Conservation (phyloP, 2,113 vertebrate genomes). For the Ophthalmolycus amberensis region DNA sequence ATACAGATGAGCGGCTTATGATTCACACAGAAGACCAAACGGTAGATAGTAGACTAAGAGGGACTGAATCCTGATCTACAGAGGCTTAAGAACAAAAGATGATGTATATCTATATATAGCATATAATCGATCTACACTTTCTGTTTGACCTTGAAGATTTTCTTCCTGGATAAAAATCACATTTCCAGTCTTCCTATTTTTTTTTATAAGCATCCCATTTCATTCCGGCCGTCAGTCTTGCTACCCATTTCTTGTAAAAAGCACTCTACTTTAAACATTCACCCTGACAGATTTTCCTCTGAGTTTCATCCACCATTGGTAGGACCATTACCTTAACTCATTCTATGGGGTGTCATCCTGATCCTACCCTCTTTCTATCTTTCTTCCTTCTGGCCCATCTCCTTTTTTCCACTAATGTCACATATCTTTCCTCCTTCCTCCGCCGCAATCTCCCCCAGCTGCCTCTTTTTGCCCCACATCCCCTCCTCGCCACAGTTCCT, state of each 20-base stretch:
- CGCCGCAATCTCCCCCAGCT: slow-evolving; percentile 30
- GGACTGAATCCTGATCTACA: not conserved
- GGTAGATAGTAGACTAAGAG: not conserved
- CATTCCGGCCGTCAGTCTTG: slow-evolving; percentile 39
- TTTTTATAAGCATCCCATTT: slow-evolving; percentile 36
- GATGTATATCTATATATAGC: slow-evolving; percentile 15
- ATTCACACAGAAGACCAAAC: slow-evolving; percentile 39
- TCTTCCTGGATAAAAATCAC: slow-evolving; percentile 25
- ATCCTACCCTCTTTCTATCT: slow-evolving; percentile 43
- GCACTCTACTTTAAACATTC: slow-evolving; percentile 53
- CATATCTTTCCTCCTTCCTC: slow-evolving; percentile 38
- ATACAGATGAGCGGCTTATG: slow-evolving; percentile 55
- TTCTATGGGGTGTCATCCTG: slow-evolving; percentile 51
- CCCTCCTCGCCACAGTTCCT: slow-evolving; percentile 18
- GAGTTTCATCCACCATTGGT: slow-evolving; percentile 45
- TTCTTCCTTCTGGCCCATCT: slow-evolving; percentile 35
- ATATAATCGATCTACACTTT: slow-evolving; percentile 13
- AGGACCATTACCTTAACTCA: slow-evolving; percentile 63
- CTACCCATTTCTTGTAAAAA: slow-evolving; percentile 33
- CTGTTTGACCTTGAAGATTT: slow-evolving; percentile 51
- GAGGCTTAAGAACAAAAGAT: slow-evolving; percentile 22
- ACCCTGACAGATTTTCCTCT: slow-evolving; percentile 56
- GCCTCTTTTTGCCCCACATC: slow-evolving; percentile 2
- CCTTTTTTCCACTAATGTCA: slow-evolving; percentile 28
- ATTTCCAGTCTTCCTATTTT: slow-evolving; percentile 19